phyloP scores from a whole-genome alignment of 2,797 vertebrate species.

The Macropus fuliginosus region DNA sequence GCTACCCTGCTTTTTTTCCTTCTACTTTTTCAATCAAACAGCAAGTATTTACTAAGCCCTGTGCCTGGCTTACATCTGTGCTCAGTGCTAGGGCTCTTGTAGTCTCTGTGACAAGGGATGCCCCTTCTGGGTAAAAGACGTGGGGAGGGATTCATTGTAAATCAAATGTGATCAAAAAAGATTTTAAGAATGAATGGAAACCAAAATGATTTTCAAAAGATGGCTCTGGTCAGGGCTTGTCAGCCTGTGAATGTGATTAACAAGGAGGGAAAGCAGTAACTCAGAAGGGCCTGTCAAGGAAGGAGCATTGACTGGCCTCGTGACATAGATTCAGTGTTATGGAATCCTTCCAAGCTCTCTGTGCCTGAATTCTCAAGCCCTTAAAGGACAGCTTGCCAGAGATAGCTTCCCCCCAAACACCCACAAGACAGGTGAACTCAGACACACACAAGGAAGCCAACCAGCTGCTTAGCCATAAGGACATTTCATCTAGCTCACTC shows the following conservation, averaged over 20 bases:
- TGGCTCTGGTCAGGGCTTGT: neutral
- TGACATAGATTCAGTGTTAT: neutral
- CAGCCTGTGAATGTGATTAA: neutral
- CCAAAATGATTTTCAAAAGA: neutral
- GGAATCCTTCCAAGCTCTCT: neutral
- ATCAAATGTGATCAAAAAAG: neutral
- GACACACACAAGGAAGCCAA: neutral
- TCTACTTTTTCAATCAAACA: neutral
- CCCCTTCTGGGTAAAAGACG: neutral
- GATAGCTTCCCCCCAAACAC: neutral
- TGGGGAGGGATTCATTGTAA: neutral
- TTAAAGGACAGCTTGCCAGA: neutral
- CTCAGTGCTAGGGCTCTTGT: neutral
- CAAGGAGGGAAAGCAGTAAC: neutral
- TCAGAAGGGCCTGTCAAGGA: neutral
- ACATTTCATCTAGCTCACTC: neutral
- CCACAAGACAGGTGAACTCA: neutral
- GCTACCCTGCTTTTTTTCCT: neutral
- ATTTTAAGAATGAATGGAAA: neutral
- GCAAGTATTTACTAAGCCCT: neutral
- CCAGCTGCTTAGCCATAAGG: neutral
- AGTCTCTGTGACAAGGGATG: neutral
- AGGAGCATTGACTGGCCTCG: neutral
- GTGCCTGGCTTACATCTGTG: neutral
- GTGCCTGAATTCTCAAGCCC: neutral